These are phyloP conservation scores for Eupithecia pulchellata DNA, from an alignment of 2,888 invertebrate species.

Conservation along the genomic window DNA sequence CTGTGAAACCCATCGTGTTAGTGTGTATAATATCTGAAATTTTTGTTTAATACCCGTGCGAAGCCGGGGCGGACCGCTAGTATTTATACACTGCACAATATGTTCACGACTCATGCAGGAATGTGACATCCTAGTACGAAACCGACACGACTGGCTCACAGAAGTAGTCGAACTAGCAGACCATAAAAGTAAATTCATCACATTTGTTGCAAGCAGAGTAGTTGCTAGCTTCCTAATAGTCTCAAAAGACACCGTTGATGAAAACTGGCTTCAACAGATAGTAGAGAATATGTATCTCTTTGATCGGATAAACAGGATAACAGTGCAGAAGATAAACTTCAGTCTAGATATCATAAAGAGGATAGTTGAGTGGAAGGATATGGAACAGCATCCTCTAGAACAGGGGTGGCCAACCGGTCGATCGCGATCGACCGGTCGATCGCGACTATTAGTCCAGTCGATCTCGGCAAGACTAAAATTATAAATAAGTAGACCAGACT, in stretches of 20 bases:
- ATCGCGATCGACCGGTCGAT: too few relatives aligned
- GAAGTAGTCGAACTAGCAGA: conserved; percentile 92
- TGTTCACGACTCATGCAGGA: conserved; percentile 92
- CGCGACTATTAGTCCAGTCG: too few relatives aligned
- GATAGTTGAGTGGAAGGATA: conserved; percentile 95
- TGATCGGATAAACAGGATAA: conserved; percentile 87
- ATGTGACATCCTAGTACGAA: conserved; percentile 91
- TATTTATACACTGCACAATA: too few relatives aligned
- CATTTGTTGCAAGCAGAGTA: conserved; percentile 92
- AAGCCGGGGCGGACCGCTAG: too few relatives aligned
- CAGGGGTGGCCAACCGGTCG: too few relatives aligned
- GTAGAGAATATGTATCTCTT: conserved; percentile 89
- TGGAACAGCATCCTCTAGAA: conserved; percentile 92
- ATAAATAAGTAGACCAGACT: too few relatives aligned
- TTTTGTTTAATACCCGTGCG: too few relatives aligned
- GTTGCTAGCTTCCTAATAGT: conserved; percentile 93
- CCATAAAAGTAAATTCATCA: conserved; percentile 91
- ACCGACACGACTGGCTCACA: conserved; percentile 93
- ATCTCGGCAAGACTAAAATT: too few relatives aligned
- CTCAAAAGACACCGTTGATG: conserved; percentile 92
- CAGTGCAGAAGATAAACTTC: conserved; percentile 92
- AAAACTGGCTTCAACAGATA: conserved; percentile 91
- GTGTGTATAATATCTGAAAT: too few relatives aligned
- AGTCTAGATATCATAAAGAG: conserved; percentile 93
- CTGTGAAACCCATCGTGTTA: too few relatives aligned